Conservation (phyloP, 2,113 vertebrate species). For the Muntiacus muntjak region DNA sequence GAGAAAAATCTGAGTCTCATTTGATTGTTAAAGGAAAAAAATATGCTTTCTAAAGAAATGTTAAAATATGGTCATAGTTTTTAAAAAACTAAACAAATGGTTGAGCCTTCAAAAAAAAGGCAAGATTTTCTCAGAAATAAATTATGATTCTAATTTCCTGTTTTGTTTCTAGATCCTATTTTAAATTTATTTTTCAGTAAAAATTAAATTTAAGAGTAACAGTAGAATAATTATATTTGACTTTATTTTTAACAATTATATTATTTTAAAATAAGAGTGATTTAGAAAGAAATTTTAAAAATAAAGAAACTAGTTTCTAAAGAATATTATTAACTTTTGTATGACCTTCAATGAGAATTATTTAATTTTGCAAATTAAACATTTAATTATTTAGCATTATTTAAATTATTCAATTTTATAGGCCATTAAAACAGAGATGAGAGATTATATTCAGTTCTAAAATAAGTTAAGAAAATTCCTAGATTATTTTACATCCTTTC, state of each 20-base stretch:
- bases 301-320: not conserved
- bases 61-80: not conserved
- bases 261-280: not conserved
- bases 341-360: not conserved
- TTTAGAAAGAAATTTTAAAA: not conserved
- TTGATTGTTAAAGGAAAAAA: not conserved
- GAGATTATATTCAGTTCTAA: not conserved
- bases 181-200: not conserved
- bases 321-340: not conserved
- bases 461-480: not conserved
- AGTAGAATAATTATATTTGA: not conserved
- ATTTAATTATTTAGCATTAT: not conserved
- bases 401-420: not conserved
- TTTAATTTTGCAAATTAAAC: not conserved
- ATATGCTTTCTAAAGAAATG: not conserved
- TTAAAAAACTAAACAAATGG: not conserved
- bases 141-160: not conserved
- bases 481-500: not conserved
- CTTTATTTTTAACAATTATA: not conserved
- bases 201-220: not conserved
- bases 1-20: not conserved
- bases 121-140: not conserved
- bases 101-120: not conserved
- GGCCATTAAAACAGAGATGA: not conserved
- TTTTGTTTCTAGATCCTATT: not conserved